Evolutionary conservation across 2,797 vertebrate genomes (phyloP), one percentile per base, ranked within the genome.

Genomic region (Anas bernieri): DNA sequence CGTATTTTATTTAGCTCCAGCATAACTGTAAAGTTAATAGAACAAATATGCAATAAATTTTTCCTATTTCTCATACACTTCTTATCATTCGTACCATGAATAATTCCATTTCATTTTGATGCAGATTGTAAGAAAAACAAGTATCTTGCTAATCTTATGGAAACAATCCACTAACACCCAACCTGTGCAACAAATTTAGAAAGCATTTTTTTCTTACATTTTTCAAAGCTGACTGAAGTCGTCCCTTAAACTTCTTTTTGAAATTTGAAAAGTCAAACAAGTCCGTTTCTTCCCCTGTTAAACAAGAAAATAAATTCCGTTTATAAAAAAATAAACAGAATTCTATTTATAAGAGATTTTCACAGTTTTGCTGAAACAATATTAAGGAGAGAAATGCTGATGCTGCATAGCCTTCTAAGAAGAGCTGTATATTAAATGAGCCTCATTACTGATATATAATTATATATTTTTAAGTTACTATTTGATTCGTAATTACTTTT

Each of bases 221-320:
- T 98, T 94, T 98, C 94, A 98, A 88, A 52, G 98, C 94, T 83
- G 98, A 97, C n/a, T n/a, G 94, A 86, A 99, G 98, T 84, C 95
- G 97, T 83, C 95, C 95, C 97, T 98, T 98, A 92, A 99, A 98
- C 54, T 97, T 97, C 64, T 98, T 97, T 96, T 97, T 98, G 96
- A 99, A 99, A 84, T 98, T 95, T 26, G 73, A 96, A 89, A 99
- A 74, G 70, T 99, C 98, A 79, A 98, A 97, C 95, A 94, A 73
- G 18, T 95, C 88, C 11, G 84, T 92, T 86, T 98, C 98, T 74
- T 98, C 98, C 63, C 78, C 98, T 98, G 96, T 79, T 46, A 96
- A 68, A 84, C 16, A 61, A 95, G 45, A 35, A 56, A 62, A 77
- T 80, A 76, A 55, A 50, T 33, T 43, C 8, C n/a, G 12, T 33